Conservation (phyloP, 53 echinoderm and acorn worm genomes). For the Henricia sp. region DNA sequence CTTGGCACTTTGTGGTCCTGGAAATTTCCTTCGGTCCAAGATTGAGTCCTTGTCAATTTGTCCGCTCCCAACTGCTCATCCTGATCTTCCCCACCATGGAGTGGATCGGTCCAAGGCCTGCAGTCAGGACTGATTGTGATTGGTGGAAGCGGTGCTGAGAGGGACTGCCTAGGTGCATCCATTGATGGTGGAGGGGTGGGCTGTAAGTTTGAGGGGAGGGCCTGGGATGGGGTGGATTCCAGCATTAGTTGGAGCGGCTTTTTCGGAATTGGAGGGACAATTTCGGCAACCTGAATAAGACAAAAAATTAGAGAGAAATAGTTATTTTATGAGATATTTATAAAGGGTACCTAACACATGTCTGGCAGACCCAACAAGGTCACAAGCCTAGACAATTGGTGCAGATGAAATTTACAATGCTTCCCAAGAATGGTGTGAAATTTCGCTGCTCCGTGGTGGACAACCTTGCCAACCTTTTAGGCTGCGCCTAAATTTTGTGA, state of each 20-base stretch:
- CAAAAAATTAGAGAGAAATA: not conserved
- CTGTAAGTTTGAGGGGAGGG: constrained; percentile 33
- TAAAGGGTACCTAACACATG: too few species aligned
- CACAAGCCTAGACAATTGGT: too few species aligned
- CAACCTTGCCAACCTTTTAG: too few species aligned
- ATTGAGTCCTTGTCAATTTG: constrained; percentile 68
- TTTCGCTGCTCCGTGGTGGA: too few species aligned
- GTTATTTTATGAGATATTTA: not conserved
- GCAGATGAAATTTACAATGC: too few species aligned
- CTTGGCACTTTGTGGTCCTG: constrained; percentile 14
- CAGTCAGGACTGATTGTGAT: constrained; percentile 46
- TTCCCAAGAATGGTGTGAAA: too few species aligned
- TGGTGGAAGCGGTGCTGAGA: constrained; percentile 81
- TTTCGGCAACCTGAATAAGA: constrained; percentile 75
- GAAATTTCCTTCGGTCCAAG: constrained; percentile 79
- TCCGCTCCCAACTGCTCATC: constrained; percentile 52
- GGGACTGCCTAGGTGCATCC: not conserved
- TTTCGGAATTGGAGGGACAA: constrained; percentile 86
- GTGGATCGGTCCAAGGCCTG: constrained; percentile 65
- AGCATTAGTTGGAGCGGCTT: constrained; percentile 89
- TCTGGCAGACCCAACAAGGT: too few species aligned
- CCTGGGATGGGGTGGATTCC: constrained; percentile 56
- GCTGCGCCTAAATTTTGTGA: too few species aligned
- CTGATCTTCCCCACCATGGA: not conserved
- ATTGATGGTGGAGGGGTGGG: constrained; percentile 39